Base-by-base conservation (phyloP, 2,113 vertebrate species). In the Peucedramus taeniatus region DNA sequence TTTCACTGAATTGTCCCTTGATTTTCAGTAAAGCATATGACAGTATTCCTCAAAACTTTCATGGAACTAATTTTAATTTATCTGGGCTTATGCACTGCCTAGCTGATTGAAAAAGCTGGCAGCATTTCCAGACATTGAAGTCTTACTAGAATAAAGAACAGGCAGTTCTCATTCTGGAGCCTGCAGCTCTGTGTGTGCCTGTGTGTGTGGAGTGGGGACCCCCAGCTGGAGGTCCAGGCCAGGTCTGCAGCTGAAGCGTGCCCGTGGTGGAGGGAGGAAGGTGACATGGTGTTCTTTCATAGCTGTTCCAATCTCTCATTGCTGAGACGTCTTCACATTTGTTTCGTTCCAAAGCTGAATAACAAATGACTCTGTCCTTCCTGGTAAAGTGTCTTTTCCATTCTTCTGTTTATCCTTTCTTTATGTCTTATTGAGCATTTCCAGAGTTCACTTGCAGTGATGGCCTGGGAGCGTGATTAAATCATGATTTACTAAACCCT, bases 401-500 rank as follows among this genome's bases (percentile, higher is more conserved):
- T 95, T 93, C 76, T 90, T 88, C 85, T 93, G 80, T 96, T 96
- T 94, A 96, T 93, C 69, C 78, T 95, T 85, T 89, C 79, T 95
- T 90, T 82, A 45, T 68, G 66, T 89, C 83, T 91, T 91, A 71
- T 1, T 65, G 90, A 97, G 95, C 75, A 94, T 97, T 95, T 96
- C 95, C 93, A 97, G 95, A 84, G 92, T 96, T 97, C 79, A 22
- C 93, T 97, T 93, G 83, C 76, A 94, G 81, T 44, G 42, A 91
- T 95, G 93, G 96, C 91, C 74, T 30, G 87, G 92, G 91, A 97
- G 83, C 2, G 31, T 94, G 97, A 91, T 97, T 97, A 95, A 97
- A 93, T 83, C 44, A 57, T 95, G 92, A 97, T 97, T 97, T 94
- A 95, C 94, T 95, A 89, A 96, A 86, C 74, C 66, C 63, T 97